Evolutionary conservation across 2,888 invertebrate species (phyloP).

Genomic region (Scaptomyza caliginosa): DNA sequence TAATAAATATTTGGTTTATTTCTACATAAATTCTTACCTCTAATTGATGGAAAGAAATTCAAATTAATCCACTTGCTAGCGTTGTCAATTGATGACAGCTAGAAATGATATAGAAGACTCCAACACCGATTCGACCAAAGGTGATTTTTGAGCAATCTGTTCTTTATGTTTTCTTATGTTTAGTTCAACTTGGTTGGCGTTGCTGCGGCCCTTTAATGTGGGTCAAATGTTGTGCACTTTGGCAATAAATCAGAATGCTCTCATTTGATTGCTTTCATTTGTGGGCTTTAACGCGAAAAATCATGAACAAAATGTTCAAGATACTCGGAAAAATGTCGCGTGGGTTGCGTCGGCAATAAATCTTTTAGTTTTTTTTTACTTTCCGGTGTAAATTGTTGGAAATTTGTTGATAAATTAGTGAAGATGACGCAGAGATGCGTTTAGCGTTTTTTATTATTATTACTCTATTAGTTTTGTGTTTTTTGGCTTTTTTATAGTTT

Average conservation of each 20-base stretch:
- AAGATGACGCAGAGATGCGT: constrained; percentile 19
- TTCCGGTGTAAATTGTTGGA: constrained; percentile 24
- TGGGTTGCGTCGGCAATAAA: constrained; percentile 67
- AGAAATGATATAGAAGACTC: constrained; percentile 20
- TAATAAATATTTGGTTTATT: constrained; percentile 3
- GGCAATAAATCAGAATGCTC: constrained; percentile 70
- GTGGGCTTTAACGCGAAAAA: constrained; percentile 40
- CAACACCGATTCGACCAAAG: not conserved
- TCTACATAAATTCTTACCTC: constrained; percentile 55
- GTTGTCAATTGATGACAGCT: constrained; percentile 52
- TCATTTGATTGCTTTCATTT: constrained; percentile 50
- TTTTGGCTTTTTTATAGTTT: constrained; percentile 60
- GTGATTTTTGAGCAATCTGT: constrained; percentile 12
- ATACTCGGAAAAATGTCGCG: constrained; percentile 52
- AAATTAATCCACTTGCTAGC: constrained; percentile 70
- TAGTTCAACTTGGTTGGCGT: constrained; percentile 1
- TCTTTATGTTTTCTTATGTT: not conserved
- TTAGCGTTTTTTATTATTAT: constrained; percentile 25
- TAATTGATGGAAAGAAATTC: constrained; percentile 54
- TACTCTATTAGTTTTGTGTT: constrained; percentile 12
- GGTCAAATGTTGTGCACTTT: constrained; percentile 72
- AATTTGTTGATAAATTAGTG: constrained; percentile 42
- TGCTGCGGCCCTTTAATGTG: constrained; percentile 40
- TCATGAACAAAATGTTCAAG: constrained; percentile 18
- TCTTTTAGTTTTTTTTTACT: constrained; percentile 44